A percentile compares a stretch with the other conserved stretches of the same genome.
These are phyloP conservation scores for Thamnaconus septentrionalis DNA, from an alignment of 2,113 vertebrate genomes.

Conservation along the genomic window DNA sequence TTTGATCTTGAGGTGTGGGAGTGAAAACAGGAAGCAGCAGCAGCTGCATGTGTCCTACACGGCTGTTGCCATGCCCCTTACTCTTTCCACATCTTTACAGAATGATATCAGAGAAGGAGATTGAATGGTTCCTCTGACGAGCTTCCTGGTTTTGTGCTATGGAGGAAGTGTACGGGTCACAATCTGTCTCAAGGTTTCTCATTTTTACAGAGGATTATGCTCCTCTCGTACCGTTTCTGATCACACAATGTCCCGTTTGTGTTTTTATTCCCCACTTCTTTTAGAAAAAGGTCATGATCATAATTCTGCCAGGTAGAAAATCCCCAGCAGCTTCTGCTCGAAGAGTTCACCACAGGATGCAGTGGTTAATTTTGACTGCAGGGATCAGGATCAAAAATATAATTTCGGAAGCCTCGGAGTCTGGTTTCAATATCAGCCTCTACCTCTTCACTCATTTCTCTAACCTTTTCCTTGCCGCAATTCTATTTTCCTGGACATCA, in stretches of 20 bases:
- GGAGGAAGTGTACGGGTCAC: conserved; percentile 24
- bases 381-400: conserved; percentile 1
- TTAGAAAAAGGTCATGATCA: no score
- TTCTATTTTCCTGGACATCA: conserved; percentile 13
- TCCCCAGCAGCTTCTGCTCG: neutral
- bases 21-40: conserved; percentile 49
- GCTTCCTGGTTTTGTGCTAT: conserved; percentile 63
- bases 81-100: conserved; percentile 24
- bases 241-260: neutral
- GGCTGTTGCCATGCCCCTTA: conserved; percentile 10
- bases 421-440: conserved; percentile 37
- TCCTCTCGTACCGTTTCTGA: neutral
- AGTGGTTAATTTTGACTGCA: neutral
- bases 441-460: conserved; percentile 2
- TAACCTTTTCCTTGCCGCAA: conserved; percentile 17
- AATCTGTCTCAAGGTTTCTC: conserved; percentile 21
- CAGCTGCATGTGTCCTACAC: conserved; percentile 14
- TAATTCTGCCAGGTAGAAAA: neutral
- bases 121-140: conserved; percentile 53
- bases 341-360: neutral
- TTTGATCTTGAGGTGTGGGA: conserved; percentile 20
- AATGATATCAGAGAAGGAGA: conserved; percentile 38
- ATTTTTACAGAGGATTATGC: conserved; percentile 6
- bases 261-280: neutral
- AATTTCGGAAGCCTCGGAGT: neutral